Percentiles rank a stretch among this genome's conserved stretches.
Evolutionary conservation across 2,888 invertebrate species (phyloP).

Genomic region (Ichneumoninae sp.): DNA sequence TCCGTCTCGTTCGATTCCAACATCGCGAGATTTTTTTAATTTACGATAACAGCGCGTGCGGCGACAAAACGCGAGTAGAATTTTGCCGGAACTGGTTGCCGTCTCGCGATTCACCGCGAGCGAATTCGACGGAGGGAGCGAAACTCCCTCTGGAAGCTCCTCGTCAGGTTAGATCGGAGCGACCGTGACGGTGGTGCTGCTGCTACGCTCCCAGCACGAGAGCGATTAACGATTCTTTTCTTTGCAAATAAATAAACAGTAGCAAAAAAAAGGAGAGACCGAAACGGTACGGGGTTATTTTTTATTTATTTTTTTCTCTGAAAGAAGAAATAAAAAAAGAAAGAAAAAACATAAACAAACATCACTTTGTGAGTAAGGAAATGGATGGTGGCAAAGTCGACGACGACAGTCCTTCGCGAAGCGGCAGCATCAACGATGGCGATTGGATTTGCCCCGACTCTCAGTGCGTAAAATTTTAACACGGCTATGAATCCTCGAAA

Average conservation of each 20-base stretch:
- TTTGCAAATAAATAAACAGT: not conserved
- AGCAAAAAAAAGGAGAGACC: not conserved
- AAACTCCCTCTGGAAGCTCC: slow-evolving; percentile 46
- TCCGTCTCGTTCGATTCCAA: not conserved
- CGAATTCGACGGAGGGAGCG: not conserved
- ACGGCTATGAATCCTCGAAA: not conserved
- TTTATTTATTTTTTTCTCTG: not conserved
- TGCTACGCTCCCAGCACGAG: not conserved
- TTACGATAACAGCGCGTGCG: slow-evolving; percentile 27
- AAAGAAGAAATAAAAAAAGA: not conserved
- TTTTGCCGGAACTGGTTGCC: not conserved
- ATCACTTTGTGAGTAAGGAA: slow-evolving; percentile 57
- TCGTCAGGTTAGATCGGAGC: slow-evolving; percentile 63
- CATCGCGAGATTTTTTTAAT: slow-evolving; percentile 1
- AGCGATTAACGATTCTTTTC: not conserved
- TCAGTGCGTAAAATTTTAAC: slow-evolving; percentile 76
- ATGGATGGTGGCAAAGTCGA: slow-evolving; percentile 81
- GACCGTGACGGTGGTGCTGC: not conserved
- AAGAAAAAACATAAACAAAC: not conserved
- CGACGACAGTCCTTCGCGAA: slow-evolving; percentile 77
- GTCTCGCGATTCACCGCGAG: not conserved
- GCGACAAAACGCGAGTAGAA: not conserved
- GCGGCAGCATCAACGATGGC: slow-evolving; percentile 80
- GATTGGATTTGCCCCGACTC: slow-evolving; percentile 83
- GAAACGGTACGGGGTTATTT: not conserved